Percentiles rank a stretch among this genome's conserved stretches.
phyloP scores from a whole-genome alignment of 1,140 invertebrate species.

The Acromyrmex heyeri region DNA sequence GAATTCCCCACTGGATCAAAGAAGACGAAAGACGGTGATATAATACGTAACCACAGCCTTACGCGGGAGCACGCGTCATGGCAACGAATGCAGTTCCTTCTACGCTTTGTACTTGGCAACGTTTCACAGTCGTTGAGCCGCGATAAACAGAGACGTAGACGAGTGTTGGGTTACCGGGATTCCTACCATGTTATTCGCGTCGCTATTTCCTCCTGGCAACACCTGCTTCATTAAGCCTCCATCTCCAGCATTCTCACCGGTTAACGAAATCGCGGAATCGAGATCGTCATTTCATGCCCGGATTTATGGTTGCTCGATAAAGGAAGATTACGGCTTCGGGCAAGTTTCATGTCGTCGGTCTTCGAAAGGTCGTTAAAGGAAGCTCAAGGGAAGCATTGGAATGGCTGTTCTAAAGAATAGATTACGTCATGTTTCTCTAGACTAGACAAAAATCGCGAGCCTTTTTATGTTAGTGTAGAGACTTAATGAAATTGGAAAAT shows the following conservation, averaged over 20 bases:
- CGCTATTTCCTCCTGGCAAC: slow-evolving; percentile 49
- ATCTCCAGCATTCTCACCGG: slow-evolving; percentile 22
- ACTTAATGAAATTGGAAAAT: neutral
- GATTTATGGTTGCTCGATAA: slow-evolving; percentile 59
- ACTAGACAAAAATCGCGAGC: slow-evolving; percentile 14
- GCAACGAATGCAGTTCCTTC: slow-evolving; percentile 62
- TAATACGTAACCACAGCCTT: slow-evolving; percentile 29
- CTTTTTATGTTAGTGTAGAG: neutral
- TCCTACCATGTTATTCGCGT: slow-evolving; percentile 34
- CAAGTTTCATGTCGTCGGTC: slow-evolving; percentile 56
- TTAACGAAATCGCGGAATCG: slow-evolving; percentile 54
- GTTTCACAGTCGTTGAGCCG: slow-evolving; percentile 41
- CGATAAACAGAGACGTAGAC: slow-evolving; percentile 66
- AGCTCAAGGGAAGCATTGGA: slow-evolving; percentile 50
- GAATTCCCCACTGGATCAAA: slow-evolving; percentile 16
- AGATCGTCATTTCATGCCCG: slow-evolving; percentile 52
- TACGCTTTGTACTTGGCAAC: slow-evolving; percentile 54
- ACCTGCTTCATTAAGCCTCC: slow-evolving; percentile 67
- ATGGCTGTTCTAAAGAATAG: slow-evolving; percentile 52
- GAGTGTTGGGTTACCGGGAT: slow-evolving; percentile 55
- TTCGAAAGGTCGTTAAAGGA: slow-evolving; percentile 57
- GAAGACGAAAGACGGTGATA: slow-evolving; percentile 31
- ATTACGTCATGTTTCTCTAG: slow-evolving; percentile 41
- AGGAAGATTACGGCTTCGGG: slow-evolving; percentile 57
- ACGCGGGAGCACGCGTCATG: slow-evolving; percentile 45